phyloP scores from a whole-genome alignment of 2,113 vertebrate genomes.

The Mus spicilegus region DNA sequence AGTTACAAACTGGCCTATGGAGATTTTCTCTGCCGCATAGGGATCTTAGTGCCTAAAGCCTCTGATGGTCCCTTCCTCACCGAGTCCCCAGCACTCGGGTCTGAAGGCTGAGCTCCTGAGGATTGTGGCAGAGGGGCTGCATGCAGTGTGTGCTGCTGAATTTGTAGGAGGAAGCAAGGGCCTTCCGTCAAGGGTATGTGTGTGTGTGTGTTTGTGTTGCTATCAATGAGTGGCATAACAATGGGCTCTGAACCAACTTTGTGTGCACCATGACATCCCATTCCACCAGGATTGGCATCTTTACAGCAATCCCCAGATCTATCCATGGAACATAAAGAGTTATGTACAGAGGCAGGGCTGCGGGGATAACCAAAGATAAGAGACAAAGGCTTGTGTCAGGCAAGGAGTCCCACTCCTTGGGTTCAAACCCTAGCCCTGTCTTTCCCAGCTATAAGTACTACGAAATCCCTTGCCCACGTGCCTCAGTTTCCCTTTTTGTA shows the following conservation, averaged over 20 bases:
- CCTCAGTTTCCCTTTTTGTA: neutral
- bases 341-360: neutral
- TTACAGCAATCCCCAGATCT: neutral
- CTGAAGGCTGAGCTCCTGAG: neutral
- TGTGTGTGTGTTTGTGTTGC: neutral
- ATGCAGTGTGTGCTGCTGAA: rapidly evolving
- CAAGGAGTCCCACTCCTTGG: neutral
- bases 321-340: neutral
- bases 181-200: no score
- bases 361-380: neutral
- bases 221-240: neutral
- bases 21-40: neutral
- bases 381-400: neutral
- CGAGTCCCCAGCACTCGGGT: neutral
- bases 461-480: neutral
- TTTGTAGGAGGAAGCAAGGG: neutral
- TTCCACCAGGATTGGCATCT: neutral
- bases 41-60: neutral
- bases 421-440: neutral
- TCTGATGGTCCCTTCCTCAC: neutral
- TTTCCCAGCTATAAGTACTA: neutral
- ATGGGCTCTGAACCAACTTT: rapidly evolving
- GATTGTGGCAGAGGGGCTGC: neutral
- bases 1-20: rapidly evolving
- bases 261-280: neutral